These are phyloP conservation scores for Goniozus legneri DNA, from an alignment of 1,140 invertebrate species.

Conservation along the genomic window DNA sequence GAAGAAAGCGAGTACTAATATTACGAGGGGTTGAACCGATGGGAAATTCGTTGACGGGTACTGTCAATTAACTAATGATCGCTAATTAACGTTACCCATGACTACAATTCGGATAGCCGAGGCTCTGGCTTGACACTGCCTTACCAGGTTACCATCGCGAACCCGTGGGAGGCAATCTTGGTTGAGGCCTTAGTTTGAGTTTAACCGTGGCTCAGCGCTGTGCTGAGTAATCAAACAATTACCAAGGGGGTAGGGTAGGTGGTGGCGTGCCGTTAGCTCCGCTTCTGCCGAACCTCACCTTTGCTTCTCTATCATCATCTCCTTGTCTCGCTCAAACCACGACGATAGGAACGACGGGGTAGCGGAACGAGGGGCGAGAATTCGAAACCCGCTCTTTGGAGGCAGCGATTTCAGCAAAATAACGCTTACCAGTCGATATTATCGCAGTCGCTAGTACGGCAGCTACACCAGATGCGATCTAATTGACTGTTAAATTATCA, in stretches of 20 bases:
- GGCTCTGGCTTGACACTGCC: conserved; percentile 18
- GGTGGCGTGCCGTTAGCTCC: background rate
- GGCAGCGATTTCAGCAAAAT: conserved; percentile 50
- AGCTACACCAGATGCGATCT: conserved; percentile 38
- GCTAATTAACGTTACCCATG: conserved; percentile 43
- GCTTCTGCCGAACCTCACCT: conserved; percentile 16
- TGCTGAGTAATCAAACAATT: conserved; percentile 58
- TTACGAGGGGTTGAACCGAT: too few relatives aligned
- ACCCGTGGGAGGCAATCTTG: conserved; percentile 24
- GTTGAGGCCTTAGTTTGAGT: conserved; percentile 47
- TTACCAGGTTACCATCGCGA: conserved; percentile 19
- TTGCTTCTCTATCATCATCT: too few relatives aligned
- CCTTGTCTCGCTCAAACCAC: conserved; percentile 3
- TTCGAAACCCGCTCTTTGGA: conserved; percentile 27
- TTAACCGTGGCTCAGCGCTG: conserved; percentile 45
- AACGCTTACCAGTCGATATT: conserved; percentile 51
- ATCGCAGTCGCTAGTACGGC: conserved; percentile 37
- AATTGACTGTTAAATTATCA: conserved; percentile 53
- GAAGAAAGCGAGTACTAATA: too few relatives aligned
- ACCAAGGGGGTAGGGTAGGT: conserved; percentile 27
- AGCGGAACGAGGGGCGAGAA: conserved; percentile 19
- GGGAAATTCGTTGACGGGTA: too few relatives aligned
- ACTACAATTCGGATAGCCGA: conserved; percentile 34
- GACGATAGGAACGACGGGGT: conserved; percentile 21
- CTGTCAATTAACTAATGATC: conserved; percentile 45